Evolutionary conservation across 2,797 vertebrate species (phyloP).

Genomic region (Neomorphus geoffroyi): DNA sequence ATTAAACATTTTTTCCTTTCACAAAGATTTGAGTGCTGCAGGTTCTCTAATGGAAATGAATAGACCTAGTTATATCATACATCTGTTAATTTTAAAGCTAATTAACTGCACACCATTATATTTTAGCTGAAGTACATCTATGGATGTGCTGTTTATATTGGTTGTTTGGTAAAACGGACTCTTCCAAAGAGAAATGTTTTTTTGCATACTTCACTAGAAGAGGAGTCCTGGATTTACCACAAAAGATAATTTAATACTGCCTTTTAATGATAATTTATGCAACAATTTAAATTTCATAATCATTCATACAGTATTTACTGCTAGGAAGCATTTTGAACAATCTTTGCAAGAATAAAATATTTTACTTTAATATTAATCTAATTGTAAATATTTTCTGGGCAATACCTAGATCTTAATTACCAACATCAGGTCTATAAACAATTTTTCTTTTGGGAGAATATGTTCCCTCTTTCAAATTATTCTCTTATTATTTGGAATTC

Average conservation of each 20-base stretch:
- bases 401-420: background rate
- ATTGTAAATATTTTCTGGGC: background rate
- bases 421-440: background rate
- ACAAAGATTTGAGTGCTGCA: background rate
- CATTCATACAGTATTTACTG: background rate
- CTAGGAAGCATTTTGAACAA: background rate
- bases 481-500: background rate
- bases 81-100: background rate
- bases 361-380: background rate
- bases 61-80: background rate
- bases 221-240: background rate
- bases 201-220: background rate
- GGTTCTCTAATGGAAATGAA: background rate
- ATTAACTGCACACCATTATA: background rate
- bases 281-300: background rate
- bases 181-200: background rate
- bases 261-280: background rate
- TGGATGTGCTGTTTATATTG: background rate
- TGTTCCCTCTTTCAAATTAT: background rate
- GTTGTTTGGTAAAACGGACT: background rate
- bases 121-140: background rate
- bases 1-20: background rate
- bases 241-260: background rate
- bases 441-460: background rate
- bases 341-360: background rate